Base-by-base conservation (phyloP, 2,113 vertebrate species). In the Syngnathoides biaculeatus region DNA sequence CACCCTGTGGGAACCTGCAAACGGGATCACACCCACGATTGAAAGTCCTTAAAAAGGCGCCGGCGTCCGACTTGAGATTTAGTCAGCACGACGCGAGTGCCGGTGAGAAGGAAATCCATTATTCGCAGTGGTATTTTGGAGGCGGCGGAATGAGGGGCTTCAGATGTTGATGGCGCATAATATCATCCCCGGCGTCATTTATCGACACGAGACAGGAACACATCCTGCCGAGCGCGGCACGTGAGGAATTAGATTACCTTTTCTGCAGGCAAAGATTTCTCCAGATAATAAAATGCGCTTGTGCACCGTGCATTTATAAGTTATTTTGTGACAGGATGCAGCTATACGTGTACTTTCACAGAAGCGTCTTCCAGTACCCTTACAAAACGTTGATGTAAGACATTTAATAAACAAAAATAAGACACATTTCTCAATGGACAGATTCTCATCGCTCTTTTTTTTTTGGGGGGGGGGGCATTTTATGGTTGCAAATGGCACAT, bases 121-220 rank as follows among this genome's bases (percentile, higher is more conserved):
- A 69, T 62, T 47, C 67, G 66, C n/a, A 20, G 69, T 61, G 69
- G 26, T 55, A 56, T 69, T 73, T 78, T 72, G 66, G 45, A 65
- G 61, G 30, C 38, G 53, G 48, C 35, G 39, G 53, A 77, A 56
- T 63, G 68, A 60, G 27, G 47, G 38, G 11, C 65, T 72, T 38
- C 69, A 73, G 73, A 81, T 80, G 75, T 86, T 83, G 82, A 88
- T 81, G 74, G 68, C 73, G 76, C 74, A 80, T 86, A 81, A 83
- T 84, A 74, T 78, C 59, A 74, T 84, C 55, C 53, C 26, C 38
- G 24, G 48, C 39, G 63, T 76, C 74, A 74, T 89, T 84, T 74
- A 71, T 86, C 72, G 77, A 58, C 73, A 81, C 79, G 74, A 75
- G 76, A 59, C 78, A 59, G 68, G 83, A 87, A 69, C 58, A 38